Evolutionary conservation across 2,888 invertebrate species (phyloP).

Genomic region (Troilus luridus): DNA sequence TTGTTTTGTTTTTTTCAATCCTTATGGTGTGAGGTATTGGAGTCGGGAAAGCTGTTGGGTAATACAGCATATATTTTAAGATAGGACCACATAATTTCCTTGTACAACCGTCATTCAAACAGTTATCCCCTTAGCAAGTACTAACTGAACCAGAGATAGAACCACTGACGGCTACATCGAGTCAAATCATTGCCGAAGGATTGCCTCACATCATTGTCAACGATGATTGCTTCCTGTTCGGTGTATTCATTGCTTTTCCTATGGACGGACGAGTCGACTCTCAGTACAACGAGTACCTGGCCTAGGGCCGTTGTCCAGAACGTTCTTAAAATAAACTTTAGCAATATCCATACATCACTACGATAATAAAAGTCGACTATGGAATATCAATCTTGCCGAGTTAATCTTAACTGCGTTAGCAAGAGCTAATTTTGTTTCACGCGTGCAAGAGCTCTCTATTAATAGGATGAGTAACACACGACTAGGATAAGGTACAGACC

Average conservation of each 20-base stretch:
- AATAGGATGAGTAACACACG: neutral
- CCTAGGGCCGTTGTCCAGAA: neutral
- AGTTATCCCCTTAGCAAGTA: too few relatives aligned
- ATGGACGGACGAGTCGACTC: too few relatives aligned
- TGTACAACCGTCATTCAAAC: too few relatives aligned
- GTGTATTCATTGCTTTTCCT: neutral
- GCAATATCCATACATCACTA: neutral
- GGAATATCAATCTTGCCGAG: neutral
- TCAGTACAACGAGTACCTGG: too few relatives aligned
- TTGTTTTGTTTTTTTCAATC: too few relatives aligned
- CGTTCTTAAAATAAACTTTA: neutral
- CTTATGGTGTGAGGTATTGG: too few relatives aligned
- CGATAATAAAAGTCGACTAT: neutral
- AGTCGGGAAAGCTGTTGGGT: too few relatives aligned
- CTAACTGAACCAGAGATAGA: neutral
- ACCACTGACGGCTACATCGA: too few relatives aligned
- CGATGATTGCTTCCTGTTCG: neutral
- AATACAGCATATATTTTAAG: too few relatives aligned
- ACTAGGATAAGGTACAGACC: too few relatives aligned
- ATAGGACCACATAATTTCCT: too few relatives aligned
- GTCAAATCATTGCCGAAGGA: neutral
- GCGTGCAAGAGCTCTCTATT: neutral
- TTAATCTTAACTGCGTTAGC: neutral
- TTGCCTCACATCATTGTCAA: neutral
- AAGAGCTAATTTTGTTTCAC: neutral